phyloP scores from a whole-genome alignment of 2,113 vertebrate genomes.

The Blennius ocellaris region DNA sequence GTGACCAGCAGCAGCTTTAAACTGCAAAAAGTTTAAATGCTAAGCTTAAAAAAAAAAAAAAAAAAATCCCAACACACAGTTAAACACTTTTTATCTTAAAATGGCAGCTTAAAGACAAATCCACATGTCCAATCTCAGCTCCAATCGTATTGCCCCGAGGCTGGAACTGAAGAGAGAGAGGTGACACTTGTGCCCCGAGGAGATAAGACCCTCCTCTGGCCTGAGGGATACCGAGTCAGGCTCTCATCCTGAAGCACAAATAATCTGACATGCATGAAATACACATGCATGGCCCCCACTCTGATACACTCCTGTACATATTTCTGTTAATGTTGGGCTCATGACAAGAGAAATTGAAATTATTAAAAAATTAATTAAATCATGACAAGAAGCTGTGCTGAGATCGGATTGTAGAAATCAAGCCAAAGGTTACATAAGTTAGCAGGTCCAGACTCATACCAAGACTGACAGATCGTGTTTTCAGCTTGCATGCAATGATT shows the following conservation, averaged over 20 bases:
- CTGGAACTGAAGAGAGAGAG: constrained; percentile 41
- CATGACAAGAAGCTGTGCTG: constrained; percentile 6
- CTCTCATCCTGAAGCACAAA: neutral
- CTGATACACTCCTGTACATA: neutral
- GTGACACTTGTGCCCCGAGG: constrained; percentile 43
- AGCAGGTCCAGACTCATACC: constrained; percentile 47
- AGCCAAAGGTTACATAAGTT: constrained; percentile 29
- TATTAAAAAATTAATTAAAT: neutral
- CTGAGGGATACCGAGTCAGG: constrained; percentile 25
- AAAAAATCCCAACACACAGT: too few relatives aligned
- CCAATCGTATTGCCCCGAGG: constrained; percentile 30
- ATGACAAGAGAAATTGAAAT: constrained; percentile 9
- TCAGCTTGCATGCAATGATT: constrained; percentile 40
- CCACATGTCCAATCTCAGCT: constrained; percentile 37
- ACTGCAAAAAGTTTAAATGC: constrained; percentile 26
- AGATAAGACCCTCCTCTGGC: constrained; percentile 49
- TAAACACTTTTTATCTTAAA: constrained; percentile 19
- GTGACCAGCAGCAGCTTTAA: constrained; percentile 9
- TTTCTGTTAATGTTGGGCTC: neutral
- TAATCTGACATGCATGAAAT: constrained; percentile 6
- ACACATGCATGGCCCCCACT: neutral
- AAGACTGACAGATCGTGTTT: constrained; percentile 39
- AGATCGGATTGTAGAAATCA: constrained; percentile 4
- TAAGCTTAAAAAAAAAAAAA: neutral
- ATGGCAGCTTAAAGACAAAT: constrained; percentile 28